A percentile compares a stretch with the other conserved stretches of the same genome.
Conservation (phyloP, 2,797 vertebrate genomes). For the Pteronotus mesoamericanus region DNA sequence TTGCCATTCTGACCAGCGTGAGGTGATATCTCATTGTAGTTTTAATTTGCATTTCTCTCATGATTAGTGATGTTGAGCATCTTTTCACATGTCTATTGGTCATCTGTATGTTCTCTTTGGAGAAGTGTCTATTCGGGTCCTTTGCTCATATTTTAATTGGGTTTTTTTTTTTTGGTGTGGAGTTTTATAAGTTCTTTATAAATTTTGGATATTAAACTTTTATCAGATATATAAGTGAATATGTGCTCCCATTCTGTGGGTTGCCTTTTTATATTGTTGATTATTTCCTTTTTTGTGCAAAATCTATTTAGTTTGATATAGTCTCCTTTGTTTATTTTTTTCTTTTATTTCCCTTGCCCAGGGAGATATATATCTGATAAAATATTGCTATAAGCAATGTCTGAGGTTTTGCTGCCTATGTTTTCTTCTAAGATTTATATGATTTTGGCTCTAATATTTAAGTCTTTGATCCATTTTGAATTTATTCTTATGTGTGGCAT, state of each 20-base stretch:
- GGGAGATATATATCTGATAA: background rate
- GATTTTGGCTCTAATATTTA: background rate
- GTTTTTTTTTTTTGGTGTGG: background rate
- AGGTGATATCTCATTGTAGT: background rate
- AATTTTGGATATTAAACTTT: background rate
- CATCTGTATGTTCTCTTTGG: background rate
- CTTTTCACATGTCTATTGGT: background rate
- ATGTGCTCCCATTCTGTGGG: background rate
- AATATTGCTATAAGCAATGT: background rate
- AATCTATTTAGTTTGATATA: background rate
- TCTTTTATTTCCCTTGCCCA: background rate
- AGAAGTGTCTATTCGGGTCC: background rate
- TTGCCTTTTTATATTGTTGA: background rate
- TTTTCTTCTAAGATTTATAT: background rate
- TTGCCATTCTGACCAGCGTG: background rate
- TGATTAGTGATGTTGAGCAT: background rate
- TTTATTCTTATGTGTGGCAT: background rate
- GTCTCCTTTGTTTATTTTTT: background rate
- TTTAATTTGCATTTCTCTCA: background rate
- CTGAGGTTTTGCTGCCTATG: background rate
- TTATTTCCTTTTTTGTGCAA: background rate
- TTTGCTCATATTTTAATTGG: background rate
- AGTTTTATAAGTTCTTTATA: background rate
- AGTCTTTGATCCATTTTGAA: background rate
- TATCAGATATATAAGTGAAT: background rate